phyloP scores from a whole-genome alignment of 2,113 vertebrate genomes.

The Elgaria multicarinata region DNA sequence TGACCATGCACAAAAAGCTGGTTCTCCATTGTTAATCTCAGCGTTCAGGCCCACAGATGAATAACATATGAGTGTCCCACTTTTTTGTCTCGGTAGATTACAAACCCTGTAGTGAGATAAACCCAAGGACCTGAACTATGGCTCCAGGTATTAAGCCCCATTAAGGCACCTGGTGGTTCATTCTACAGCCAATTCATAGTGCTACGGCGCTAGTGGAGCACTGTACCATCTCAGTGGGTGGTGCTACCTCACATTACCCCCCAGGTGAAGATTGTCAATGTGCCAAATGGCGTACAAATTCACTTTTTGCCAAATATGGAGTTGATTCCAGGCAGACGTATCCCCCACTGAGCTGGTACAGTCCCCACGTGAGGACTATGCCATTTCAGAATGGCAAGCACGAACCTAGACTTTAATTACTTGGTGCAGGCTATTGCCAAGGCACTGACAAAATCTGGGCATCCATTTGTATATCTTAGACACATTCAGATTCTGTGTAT shows the following conservation, averaged over 20 bases:
- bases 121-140: neutral
- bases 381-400: constrained; percentile 1
- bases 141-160: neutral
- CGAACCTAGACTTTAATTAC: constrained; percentile 24
- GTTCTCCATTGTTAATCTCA: neutral
- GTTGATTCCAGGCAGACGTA: neutral
- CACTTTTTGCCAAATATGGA: neutral
- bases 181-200: neutral
- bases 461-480: neutral
- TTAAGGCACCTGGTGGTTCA: neutral
- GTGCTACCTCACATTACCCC: neutral
- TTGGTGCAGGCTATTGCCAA: neutral
- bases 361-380: neutral
- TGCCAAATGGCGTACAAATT: neutral
- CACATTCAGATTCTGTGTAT: constrained; percentile 26
- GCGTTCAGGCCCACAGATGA: neutral
- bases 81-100: too few relatives aligned
- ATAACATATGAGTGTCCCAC: too few relatives aligned
- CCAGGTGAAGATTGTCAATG: too few relatives aligned
- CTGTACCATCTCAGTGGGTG: neutral
- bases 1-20: neutral
- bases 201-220: too few relatives aligned
- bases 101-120: neutral
- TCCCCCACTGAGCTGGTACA: neutral
- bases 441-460: too few relatives aligned